Evolutionary conservation across 2,888 invertebrate genomes (phyloP), one percentile per base, ranked within the genome.

Genomic region (Ectobius pallidus): DNA sequence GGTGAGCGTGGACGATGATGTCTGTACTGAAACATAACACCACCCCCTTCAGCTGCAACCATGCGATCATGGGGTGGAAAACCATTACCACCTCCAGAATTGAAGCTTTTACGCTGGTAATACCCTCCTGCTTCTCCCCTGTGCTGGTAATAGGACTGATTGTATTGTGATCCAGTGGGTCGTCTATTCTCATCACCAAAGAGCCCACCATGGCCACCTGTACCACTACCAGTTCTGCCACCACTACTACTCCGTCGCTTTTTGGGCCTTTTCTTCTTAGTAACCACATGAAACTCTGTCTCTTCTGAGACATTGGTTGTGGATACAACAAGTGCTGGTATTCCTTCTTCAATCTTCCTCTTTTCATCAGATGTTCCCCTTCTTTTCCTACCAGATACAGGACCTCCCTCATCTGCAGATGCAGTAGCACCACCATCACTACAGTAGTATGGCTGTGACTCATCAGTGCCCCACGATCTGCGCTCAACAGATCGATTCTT

Each of bases 201-300:
- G 11, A 71, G 61, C 39, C 69, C 61, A 6, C 52, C 46, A 58
- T 65, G 65, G 11, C 39, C 58, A 16, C 42, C 63, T 68, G 52
- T 30, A 78, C 69, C 80, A 77, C 77, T 74, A 22, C 76, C 77
- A 18, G 78, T 77, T n/a, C 77, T 77, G 70, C 85, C 86, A 80
- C 87, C 87, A 77, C 85, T 78, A 55, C 83, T 82, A 75, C 85
- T 85, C 42, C 85, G 82, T 78, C 90, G 88, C 80, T 93, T 92
- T 79, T 92, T 92, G 79, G 91, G 89, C 80, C 91, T 90, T 82
- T 92, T 92, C 82, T 92, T 92, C 81, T 93, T 94, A 73, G 91
- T 92, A 69, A 95, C 94, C 69, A 93, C 91, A 81, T 92, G 90
- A 84, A 94, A 95, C 80, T 94, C 94, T 22, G 77, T 75, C 70